Evolutionary conservation across 2,888 invertebrate species (phyloP).

Genomic region (Scelioninae gen. 2): DNA sequence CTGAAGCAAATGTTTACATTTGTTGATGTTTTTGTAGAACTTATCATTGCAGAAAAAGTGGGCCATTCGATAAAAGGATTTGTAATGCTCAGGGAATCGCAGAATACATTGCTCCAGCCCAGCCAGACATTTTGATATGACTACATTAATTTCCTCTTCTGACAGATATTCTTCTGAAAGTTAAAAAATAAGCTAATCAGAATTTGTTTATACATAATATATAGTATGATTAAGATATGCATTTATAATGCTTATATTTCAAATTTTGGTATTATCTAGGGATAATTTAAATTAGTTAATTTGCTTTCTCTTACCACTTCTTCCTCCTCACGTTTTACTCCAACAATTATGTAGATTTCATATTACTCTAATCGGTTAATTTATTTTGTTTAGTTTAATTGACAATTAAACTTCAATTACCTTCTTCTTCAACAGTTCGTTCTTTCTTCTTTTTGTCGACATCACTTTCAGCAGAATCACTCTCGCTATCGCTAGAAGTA

Average conservation of each 20-base stretch:
- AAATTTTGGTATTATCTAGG: too few species aligned
- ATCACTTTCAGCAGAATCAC: constrained; percentile 77
- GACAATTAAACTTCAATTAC: constrained; percentile 48
- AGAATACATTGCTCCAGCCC: constrained; percentile 90
- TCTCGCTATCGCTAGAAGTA: constrained; percentile 77
- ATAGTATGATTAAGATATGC: too few species aligned
- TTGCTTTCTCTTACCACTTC: too few species aligned
- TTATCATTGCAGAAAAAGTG: constrained; percentile 88
- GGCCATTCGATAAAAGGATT: constrained; percentile 91
- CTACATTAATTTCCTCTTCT: constrained; percentile 78
- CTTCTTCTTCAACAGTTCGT: constrained; percentile 62
- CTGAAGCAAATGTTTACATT: constrained; percentile 84
- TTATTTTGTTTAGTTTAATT: background rate
- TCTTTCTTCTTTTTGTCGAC: constrained; percentile 69
- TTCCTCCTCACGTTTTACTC: too few species aligned
- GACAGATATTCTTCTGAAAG: constrained; percentile 64
- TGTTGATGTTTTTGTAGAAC: constrained; percentile 81
- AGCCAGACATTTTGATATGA: constrained; percentile 82
- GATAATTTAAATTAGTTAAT: too few species aligned
- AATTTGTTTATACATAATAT: too few species aligned
- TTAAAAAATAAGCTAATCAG: constrained; percentile 3
- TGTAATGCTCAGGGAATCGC: constrained; percentile 93
- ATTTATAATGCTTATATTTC: too few species aligned
- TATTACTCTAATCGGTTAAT: too few species aligned
- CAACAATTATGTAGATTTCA: too few species aligned